A percentile compares a stretch with the other conserved stretches of the same genome.
Conservation (phyloP, 1,140 invertebrate species). For the Rhopalosiphum padi region DNA sequence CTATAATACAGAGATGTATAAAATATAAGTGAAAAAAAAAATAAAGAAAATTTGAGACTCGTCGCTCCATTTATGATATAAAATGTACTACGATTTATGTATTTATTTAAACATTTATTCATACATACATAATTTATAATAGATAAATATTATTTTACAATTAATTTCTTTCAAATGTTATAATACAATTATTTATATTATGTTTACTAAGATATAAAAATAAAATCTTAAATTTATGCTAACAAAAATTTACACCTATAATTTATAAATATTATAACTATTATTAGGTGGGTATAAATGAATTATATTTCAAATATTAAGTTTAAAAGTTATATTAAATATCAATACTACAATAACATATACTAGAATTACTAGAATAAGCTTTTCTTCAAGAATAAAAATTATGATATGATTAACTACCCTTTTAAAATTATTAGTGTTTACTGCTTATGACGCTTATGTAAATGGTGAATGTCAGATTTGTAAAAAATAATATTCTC, state of each 20-base stretch:
- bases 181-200: conserved; percentile 1
- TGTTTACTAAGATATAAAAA: not conserved
- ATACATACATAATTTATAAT: not conserved
- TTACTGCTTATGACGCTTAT: not conserved
- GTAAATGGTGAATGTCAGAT: not conserved
- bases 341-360: not conserved
- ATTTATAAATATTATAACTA: not conserved
- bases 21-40: not conserved
- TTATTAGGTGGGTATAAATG: not conserved
- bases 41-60: not conserved
- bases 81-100: not conserved
- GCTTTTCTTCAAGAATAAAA: not conserved
- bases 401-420: not conserved
- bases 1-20: not conserved
- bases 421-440: not conserved
- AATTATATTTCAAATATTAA: not conserved
- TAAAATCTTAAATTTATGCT: not conserved
- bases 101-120: not conserved
- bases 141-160: not conserved
- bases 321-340: not conserved
- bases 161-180: not conserved
- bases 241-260: not conserved
- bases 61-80: not conserved
- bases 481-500: not conserved
- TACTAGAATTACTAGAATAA: not conserved